phyloP scores from a whole-genome alignment of 2,113 vertebrate species.

The Festucalex cinctus region DNA sequence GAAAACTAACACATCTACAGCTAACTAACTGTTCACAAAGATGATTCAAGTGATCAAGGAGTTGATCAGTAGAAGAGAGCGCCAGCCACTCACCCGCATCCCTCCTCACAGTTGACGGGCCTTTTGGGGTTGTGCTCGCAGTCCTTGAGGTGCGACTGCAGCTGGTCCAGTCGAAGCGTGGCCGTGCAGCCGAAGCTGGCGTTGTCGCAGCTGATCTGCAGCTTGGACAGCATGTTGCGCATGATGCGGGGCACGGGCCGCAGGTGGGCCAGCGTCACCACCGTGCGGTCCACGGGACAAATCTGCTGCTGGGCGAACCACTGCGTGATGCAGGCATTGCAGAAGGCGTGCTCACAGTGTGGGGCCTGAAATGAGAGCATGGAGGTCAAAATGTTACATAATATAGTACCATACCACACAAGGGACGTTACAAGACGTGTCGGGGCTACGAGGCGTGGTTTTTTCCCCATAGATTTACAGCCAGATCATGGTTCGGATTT shows the following conservation, averaged over 20 bases:
- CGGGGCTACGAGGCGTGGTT: too few species aligned
- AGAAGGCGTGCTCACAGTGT: slow-evolving; percentile 98
- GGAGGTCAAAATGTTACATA: background rate
- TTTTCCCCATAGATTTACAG: too few species aligned
- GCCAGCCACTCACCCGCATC: slow-evolving; percentile 84
- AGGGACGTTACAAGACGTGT: too few species aligned
- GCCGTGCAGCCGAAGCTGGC: slow-evolving; percentile 91
- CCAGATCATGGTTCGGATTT: too few species aligned
- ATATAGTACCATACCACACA: too few species aligned
- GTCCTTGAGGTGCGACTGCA: slow-evolving; percentile 94
- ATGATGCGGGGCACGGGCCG: slow-evolving; percentile 97
- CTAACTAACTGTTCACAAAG: background rate
- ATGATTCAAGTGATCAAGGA: background rate
- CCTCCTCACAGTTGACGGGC: slow-evolving; percentile 93
- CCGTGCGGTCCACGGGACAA: slow-evolving; percentile 95
- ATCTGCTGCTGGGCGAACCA: slow-evolving; percentile 99
- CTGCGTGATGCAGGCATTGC: slow-evolving; percentile 98
- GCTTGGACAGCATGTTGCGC: slow-evolving; percentile 98
- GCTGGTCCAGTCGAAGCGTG: slow-evolving; percentile 90
- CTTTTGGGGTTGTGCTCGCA: slow-evolving; percentile 98
- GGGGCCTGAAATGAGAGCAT: slow-evolving; percentile 76
- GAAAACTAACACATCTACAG: background rate
- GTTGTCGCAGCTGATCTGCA: slow-evolving; percentile 96
- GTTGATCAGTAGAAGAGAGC: background rate
- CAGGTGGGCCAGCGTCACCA: slow-evolving; percentile 95